Evolutionary conservation across 2,888 invertebrate genomes (phyloP), one percentile per base, ranked within the genome.

Genomic region (Parthenolecanium corni): DNA sequence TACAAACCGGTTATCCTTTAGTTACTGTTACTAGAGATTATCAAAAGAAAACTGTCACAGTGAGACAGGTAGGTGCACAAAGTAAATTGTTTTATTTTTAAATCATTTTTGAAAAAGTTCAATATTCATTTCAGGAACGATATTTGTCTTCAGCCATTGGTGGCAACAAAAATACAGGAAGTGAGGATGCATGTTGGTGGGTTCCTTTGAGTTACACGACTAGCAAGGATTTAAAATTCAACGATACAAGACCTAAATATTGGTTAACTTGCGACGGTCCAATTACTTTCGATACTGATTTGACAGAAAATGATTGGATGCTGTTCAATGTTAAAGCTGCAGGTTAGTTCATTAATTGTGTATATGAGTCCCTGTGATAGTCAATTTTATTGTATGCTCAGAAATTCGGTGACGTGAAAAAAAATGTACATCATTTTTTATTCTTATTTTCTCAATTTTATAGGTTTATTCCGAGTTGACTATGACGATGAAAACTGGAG

Each of bases 1-100:
- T 87, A 42, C 89, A 90, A 74, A 86, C 85, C 66, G 91, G 91
- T 0, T 91, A 84, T 72, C 92, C 92, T 0, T 80, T 89, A 0
- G 75, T 92, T 0, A 83, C 78, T 1, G 80, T 85, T 0, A 76
- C 70, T 0, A 77, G 84, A 66, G 73, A 82, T 69, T 83, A 85
- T 64, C 70, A 73, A 0, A 75, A 74, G 63, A 76, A 78, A 31
- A 74, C 75, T 0, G 78, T 81, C 1, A 73, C 76, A 58, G 72
- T 86, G 12, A 75, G 75, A 6, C 85, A 85, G 76, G 70, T 70
- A 47, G 5, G 49, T 46, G 16, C 11, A n/a, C n/a, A n/a, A n/a
- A n/a, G n/a, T n/a, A n/a, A n/a, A n/a, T n/a, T n/a, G 38, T 38
- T 38, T 12, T 38, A 12, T 12, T 12, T 38, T 38, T 38, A 9